Base-by-base conservation (phyloP, 2,888 invertebrate species). In the Meiosimyza decipiens region DNA sequence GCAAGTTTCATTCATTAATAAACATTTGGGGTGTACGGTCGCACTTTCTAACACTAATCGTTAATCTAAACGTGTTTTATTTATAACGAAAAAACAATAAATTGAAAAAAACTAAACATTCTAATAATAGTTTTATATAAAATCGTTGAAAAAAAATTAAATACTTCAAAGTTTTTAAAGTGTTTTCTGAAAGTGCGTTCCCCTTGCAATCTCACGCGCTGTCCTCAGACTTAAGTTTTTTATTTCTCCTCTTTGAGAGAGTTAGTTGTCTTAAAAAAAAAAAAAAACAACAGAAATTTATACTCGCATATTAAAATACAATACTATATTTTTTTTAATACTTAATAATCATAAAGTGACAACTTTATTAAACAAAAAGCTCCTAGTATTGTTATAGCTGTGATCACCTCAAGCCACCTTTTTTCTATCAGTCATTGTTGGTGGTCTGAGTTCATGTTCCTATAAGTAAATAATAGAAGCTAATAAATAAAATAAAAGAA, bases 1-100 rank as follows among this genome's bases (percentile, higher is more conserved):
- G 22, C 40, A 50, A 59, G 57, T 22, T 33, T 73, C 73, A 73
- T 70, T 71, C 70, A 57, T 40, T 49, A n/a, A 64, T 51, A 60
- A 63, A 71, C 60, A 50, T 28, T 71, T 65, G 71, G 13, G 28
- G 50, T 22, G 73, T 71, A 18, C 49, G 65, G 70, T 59, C 54
- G 18, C 13, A 51, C 9, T 22, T 18, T 33, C 57, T 40, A 55
- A 11, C 18, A 6, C n/a, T 57, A 13, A 9, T 54, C 2, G 6
- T 54, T 16, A 7, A 16, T 16, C 6, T 54, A 54, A 54, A 54
- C n/a, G n/a, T 54, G n/a, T 54, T 16, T 54, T 54, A 12, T 54
- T 54, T 54, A 7, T 16, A 1, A 7, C 54, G 3, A 16, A 54
- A 54, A 16, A 12, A 12, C 5, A 16, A 11, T 7, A 54, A 54